These are phyloP conservation scores for Glandiceps talaboti DNA, from an alignment of 53 echinoderm and acorn worm genomes.

Conservation along the genomic window DNA sequence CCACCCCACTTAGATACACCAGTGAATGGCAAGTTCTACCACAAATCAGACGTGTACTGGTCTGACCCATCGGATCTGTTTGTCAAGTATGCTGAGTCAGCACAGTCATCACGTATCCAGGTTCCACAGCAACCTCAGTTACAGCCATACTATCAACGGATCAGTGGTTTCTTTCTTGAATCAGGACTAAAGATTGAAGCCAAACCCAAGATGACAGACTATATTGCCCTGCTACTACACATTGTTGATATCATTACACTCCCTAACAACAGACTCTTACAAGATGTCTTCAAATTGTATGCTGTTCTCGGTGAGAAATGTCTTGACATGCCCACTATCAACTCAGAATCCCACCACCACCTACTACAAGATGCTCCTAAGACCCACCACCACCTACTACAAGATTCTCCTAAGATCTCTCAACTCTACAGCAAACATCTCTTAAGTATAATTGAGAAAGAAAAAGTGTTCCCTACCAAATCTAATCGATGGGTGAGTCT, in stretches of 20 bases:
- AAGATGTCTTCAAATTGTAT: constrained; percentile 29
- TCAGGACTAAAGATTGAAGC: constrained; percentile 11
- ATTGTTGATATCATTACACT: constrained; percentile 21
- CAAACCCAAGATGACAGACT: constrained; percentile 33
- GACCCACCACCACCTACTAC: neutral
- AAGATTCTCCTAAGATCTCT: constrained; percentile 3
- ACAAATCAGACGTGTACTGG: constrained; percentile 37
- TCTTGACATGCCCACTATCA: neutral
- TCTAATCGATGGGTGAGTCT: constrained; percentile 36
- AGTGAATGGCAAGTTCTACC: constrained; percentile 30
- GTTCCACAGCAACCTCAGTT: neutral
- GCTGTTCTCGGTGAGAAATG: constrained; percentile 37
- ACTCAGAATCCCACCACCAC: too few relatives aligned
- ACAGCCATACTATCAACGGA: neutral
- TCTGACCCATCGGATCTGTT: constrained; percentile 26
- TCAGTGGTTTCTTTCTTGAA: constrained; percentile 19
- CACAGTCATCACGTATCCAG: neutral
- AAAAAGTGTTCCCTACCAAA: constrained; percentile 34
- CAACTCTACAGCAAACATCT: constrained; percentile 11
- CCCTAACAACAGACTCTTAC: constrained; percentile 16
- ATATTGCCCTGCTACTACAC: constrained; percentile 31
- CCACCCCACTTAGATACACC: too few relatives aligned
- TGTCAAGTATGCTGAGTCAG: constrained; percentile 3
- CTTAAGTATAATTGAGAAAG: constrained; percentile 3
- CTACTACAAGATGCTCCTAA: too few relatives aligned